phyloP scores from a whole-genome alignment of 2,797 vertebrate genomes.

The Lateolabrax maculatus region DNA sequence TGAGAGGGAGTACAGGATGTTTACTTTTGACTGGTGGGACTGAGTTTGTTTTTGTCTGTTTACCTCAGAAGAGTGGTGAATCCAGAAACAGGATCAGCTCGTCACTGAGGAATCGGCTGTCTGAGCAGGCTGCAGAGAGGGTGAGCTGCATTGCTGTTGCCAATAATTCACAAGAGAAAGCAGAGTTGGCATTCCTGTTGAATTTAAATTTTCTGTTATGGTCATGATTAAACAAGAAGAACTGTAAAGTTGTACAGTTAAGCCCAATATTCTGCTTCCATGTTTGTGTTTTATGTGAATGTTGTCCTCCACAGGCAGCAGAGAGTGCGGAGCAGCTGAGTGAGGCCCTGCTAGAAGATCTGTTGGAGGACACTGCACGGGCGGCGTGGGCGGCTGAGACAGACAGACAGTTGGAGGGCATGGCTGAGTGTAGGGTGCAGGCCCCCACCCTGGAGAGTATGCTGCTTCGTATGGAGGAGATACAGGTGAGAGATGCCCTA shows the following conservation, averaged over 20 bases:
- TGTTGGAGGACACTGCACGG: constrained; percentile 80
- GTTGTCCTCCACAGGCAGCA: constrained; percentile 68
- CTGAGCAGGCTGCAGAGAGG: constrained; percentile 71
- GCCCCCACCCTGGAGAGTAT: constrained; percentile 88
- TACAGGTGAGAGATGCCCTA: constrained; percentile 88
- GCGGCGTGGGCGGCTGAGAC: constrained; percentile 71
- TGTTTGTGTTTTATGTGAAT: not conserved
- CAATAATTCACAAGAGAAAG: constrained; percentile 15
- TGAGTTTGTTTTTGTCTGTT: constrained; percentile 36
- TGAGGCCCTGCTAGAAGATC: constrained; percentile 79
- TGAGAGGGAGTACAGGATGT: not conserved
- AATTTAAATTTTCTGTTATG: not conserved
- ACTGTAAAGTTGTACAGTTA: not conserved
- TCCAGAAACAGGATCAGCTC: constrained; percentile 61
- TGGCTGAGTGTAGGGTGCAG: constrained; percentile 66
- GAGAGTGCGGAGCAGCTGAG: constrained; percentile 73
- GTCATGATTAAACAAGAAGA: not conserved
- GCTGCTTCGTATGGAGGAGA: constrained; percentile 96
- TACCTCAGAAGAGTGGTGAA: constrained; percentile 76
- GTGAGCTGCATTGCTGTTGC: constrained; percentile 63
- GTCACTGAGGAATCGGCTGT: constrained; percentile 49
- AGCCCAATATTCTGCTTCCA: not conserved
- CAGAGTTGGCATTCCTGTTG: constrained; percentile 1
- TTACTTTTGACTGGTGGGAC: not conserved
- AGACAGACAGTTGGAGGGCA: constrained; percentile 60